Conservation (phyloP, 2,888 invertebrate genomes). For the Conomelus anceps region DNA sequence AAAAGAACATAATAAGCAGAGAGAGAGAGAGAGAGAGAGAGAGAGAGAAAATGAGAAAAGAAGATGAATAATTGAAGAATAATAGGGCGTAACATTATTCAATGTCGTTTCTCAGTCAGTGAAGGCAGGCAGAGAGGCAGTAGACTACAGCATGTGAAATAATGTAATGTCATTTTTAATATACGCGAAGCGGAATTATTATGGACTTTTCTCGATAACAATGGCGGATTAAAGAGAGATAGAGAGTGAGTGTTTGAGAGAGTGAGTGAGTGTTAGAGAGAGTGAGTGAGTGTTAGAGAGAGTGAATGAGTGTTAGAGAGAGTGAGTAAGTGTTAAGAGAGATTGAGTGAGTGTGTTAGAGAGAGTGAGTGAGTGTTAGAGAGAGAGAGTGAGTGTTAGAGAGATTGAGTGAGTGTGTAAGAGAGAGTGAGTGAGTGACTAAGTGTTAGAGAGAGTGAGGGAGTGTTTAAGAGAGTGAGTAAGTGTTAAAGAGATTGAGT, state of each 20-base stretch:
- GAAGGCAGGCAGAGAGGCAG: too few species aligned
- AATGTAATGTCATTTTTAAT: neutral
- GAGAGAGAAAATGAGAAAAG: neutral
- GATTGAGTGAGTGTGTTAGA: neutral
- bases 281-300: too few species aligned
- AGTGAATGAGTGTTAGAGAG: too few species aligned
- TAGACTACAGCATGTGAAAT: too few species aligned
- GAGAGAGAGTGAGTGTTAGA: too few species aligned
- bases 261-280: neutral
- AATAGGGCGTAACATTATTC: neutral
- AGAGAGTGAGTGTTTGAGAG: neutral
- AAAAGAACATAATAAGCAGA: neutral
- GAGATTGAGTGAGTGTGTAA: too few species aligned
- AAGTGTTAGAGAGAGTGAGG: too few species aligned
- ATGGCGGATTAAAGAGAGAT: neutral
- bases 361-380: neutral
- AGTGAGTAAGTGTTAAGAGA: too few species aligned
- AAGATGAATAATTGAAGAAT: neutral
- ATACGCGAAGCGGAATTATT: neutral
- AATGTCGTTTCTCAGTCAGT: neutral
- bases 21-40: neutral
- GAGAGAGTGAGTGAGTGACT: too few species aligned
- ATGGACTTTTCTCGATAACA: too few species aligned
- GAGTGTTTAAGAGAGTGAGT: too few species aligned
- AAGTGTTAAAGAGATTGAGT: too few species aligned